A percentile compares a stretch with the other conserved stretches of the same genome.
Conservation (phyloP, 2,888 invertebrate species). For the Dromius quadrimaculatus region DNA sequence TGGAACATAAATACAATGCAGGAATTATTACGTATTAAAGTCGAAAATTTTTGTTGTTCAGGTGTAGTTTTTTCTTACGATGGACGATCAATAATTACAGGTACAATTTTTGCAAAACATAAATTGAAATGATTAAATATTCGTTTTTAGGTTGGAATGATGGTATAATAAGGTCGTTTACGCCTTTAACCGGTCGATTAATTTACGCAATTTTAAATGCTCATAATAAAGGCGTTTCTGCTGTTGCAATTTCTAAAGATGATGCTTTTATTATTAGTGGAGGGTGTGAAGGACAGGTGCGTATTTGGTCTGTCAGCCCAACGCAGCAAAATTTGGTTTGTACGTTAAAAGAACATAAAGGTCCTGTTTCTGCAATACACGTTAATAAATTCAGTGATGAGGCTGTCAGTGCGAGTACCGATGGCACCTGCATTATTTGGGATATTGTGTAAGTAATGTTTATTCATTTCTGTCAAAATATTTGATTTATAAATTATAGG, state of each 20-base stretch:
- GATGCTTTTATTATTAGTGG: constrained; percentile 85
- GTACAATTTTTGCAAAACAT: constrained; percentile 61
- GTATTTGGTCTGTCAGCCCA: constrained; percentile 82
- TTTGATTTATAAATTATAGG: constrained; percentile 64
- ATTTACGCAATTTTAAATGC: constrained; percentile 89
- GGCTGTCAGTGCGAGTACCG: constrained; percentile 90
- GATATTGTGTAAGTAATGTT: constrained; percentile 73
- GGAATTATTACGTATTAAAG: constrained; percentile 85
- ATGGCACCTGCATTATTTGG: constrained; percentile 96
- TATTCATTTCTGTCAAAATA: not conserved
- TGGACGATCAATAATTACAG: constrained; percentile 85
- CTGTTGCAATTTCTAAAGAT: constrained; percentile 79
- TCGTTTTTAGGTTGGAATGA: constrained; percentile 79
- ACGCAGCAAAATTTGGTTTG: constrained; percentile 76
- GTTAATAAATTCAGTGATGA: constrained; percentile 82
- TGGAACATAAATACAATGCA: constrained; percentile 83
- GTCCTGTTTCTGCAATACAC: constrained; percentile 85
- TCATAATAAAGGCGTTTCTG: constrained; percentile 90
- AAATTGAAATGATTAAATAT: constrained; percentile 12
- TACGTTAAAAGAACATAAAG: constrained; percentile 91
- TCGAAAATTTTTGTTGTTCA: constrained; percentile 90
- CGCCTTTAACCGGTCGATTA: constrained; percentile 83
- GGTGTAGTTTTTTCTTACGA: constrained; percentile 82
- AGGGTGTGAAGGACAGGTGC: constrained; percentile 92
- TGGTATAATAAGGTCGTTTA: constrained; percentile 84